Conservation (phyloP, 2,797 vertebrate genomes). For the Macropus fuliginosus region DNA sequence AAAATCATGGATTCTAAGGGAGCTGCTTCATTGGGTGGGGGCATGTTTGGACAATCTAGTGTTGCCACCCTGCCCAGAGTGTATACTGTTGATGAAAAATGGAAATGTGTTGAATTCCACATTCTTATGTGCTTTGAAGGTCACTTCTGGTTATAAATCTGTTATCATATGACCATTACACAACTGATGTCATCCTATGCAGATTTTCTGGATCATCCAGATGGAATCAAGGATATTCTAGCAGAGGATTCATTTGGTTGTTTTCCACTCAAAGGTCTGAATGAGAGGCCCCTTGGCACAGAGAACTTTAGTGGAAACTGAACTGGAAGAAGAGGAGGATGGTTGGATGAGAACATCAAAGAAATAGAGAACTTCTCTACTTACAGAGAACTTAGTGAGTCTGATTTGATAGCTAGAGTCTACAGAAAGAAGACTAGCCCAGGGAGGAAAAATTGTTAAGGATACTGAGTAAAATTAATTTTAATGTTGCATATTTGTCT, state of each 20-base stretch:
- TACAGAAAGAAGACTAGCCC: no score
- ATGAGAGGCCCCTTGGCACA: no score
- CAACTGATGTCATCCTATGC: neutral
- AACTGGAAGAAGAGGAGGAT: no score
- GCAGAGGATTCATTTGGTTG: neutral
- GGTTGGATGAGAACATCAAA: no score
- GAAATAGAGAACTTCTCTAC: no score
- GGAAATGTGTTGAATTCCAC: neutral
- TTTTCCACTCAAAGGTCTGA: neutral
- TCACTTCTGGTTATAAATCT: neutral
- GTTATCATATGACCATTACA: neutral
- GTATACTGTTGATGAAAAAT: neutral
- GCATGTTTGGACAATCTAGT: neutral
- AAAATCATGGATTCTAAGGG: neutral
- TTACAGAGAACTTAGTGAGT: no score
- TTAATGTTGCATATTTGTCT: no score
- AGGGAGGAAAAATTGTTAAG: no score
- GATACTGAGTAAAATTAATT: no score
- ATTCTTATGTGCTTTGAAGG: neutral
- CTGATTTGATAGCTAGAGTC: no score
- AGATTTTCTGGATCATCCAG: neutral
- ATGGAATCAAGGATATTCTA: neutral
- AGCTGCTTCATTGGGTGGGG: neutral
- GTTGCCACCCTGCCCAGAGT: neutral
- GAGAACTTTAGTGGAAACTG: no score